Base-by-base conservation (phyloP, 2,888 invertebrate genomes). In the Phyto melanocephala region DNA sequence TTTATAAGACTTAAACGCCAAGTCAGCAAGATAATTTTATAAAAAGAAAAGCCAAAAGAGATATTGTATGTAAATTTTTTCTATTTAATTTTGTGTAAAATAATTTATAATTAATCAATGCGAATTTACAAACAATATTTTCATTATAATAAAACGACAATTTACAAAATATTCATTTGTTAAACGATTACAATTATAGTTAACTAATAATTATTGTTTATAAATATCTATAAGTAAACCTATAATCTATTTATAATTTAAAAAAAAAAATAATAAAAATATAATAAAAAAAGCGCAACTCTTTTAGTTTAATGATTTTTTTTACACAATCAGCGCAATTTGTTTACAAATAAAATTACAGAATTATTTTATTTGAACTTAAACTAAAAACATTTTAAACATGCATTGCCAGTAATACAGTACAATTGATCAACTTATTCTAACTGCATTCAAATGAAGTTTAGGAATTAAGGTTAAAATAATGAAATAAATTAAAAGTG, bases 81-180 rank as follows among this genome's bases (percentile, higher is more conserved):
- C 7, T 24, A 33, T 76, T 75, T 67, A 67, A 76, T 75, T 76
- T 80, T 71, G 54, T 77, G 58, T 54, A 74, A 82, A 81, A 78
- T 78, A 52, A 71, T 82, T 70, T 67, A 67, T 75, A 82, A 68
- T 56, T 63, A 68, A 79, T 71, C 35, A 82, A 60, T 63, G 62
- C 75, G 67, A 71, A 76, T 79, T 71, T 82, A 82, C 79, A 82
- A 79, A 68, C 79, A 79, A 60, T 76, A 75, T 82, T 67, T 82
- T 82, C 70, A 82, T 75, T 71, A 71, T 58, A 82, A 76, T 79
- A 75, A 82, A 75, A 82, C 79, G 82, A 79, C 42, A 67, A 79
- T 82, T 82, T 82, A 82, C 75, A 82, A 79, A 75, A 65, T 71
- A 72, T 22, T 42, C 52, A 45, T 47, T 65, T 65, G 68, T 70